A percentile compares a stretch with the other conserved stretches of the same genome.
These are phyloP conservation scores for Paelopatides confundens DNA, from an alignment of 53 echinoderm and acorn worm genomes.

Conservation along the genomic window DNA sequence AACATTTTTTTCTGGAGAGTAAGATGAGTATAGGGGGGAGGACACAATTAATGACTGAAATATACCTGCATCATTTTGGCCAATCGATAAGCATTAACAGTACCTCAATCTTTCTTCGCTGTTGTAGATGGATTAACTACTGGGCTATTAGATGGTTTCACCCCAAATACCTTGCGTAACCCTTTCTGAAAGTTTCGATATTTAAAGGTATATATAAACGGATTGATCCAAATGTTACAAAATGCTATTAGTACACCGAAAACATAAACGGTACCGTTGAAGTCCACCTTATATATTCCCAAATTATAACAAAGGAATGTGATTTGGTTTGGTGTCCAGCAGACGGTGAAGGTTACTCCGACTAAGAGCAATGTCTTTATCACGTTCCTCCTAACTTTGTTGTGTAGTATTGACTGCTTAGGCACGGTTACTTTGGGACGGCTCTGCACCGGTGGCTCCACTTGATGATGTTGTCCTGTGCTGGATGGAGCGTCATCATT, in stretches of 20 bases:
- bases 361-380: slow-evolving; percentile 53
- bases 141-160: background rate
- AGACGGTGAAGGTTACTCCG: slow-evolving; percentile 17
- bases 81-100: no score
- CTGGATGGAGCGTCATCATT: background rate
- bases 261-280: slow-evolving; percentile 27
- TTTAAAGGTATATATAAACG: slow-evolving; percentile 62
- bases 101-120: no score
- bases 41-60: no score
- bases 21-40: no score
- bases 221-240: slow-evolving; percentile 53
- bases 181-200: slow-evolving; percentile 45
- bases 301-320: slow-evolving; percentile 45
- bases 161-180: slow-evolving; percentile 30
- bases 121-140: background rate
- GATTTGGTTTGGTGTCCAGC: slow-evolving; percentile 53
- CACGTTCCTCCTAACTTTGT: slow-evolving; percentile 37
- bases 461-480: background rate
- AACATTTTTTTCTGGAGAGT: no score
- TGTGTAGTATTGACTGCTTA: no score
- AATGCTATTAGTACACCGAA: slow-evolving; percentile 38
- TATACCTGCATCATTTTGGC: no score
- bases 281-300: slow-evolving; percentile 40
- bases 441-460: background rate
- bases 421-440: background rate